Base-by-base conservation (phyloP, 2,888 invertebrate genomes). In the Tipula lateralis region DNA sequence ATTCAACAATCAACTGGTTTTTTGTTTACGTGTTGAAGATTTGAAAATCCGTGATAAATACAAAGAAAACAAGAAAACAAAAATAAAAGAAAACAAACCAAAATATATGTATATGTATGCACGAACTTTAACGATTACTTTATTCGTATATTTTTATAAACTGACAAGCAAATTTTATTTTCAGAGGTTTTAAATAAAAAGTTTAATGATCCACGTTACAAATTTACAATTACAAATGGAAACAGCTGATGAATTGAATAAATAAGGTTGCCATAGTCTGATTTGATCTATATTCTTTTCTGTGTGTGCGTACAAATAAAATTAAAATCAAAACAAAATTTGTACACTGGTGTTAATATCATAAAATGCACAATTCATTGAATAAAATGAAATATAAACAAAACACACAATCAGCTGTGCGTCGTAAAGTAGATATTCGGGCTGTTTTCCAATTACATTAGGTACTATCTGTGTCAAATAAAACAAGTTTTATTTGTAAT, bases 1-100 rank as follows among this genome's bases (percentile, higher is more conserved):
- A 66, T 66, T 66, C 24, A 66, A 66, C 66, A 66, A 66, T 66
- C 66, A 66, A 66, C 66, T 66, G 66, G 66, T 66, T 66, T n/a
- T 66, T 66, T 66, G 66, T 66, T 66, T 66, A 66, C 66, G 66
- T 66, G 66, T 24, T 66, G 50, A 19, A 50, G 16, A 50, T 50
- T 50, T 50, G 6, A 50, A 50, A 50, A 66, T 66, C 66, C 24
- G 66, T 24, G 24, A 24, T 66, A 24, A 7, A 24, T 66, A 66
- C 66, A 66, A 66, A 24, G 66, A 66, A 66, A 50, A 50, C n/a
- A 3, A n/a, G 7, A n/a, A 16, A 3, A 44, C 4, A 50, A n/a
- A 3, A 66, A 19, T 19, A 66, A 66, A 66, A 24, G 24, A 66
- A 66, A 66, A 66, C 24, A 66, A 24, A 50, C n/a, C n/a, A n/a